These are phyloP conservation scores for Myrmecobius fasciatus DNA, from an alignment of 2,113 vertebrate genomes.

Conservation along the genomic window DNA sequence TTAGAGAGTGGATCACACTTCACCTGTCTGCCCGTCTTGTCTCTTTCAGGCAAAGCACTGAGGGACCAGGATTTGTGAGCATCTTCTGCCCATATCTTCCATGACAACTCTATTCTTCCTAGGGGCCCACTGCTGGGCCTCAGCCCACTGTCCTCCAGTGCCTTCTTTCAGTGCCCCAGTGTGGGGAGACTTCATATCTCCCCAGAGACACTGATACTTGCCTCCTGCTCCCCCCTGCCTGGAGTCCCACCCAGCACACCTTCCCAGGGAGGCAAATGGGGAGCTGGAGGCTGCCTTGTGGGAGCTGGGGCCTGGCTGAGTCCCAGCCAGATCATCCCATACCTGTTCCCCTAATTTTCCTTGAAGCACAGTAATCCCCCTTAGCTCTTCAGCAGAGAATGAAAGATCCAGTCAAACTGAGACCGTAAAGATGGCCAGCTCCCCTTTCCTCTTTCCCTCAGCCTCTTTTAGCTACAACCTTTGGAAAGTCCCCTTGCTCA, in stretches of 20 bases:
- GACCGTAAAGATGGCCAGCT: not conserved
- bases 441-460: not conserved
- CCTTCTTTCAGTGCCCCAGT: constrained; percentile 74
- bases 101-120: constrained; percentile 43
- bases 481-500: not conserved
- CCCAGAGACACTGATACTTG: constrained; percentile 58
- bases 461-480: constrained; percentile 17
- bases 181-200: constrained; percentile 58
- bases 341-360: constrained; percentile 43
- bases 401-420: not conserved
- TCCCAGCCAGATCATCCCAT: constrained; percentile 16
- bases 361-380: constrained; percentile 43
- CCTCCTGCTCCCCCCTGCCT: constrained; percentile 9
- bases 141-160: constrained; percentile 74
- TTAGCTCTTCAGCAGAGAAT: not conserved
- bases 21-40: not conserved
- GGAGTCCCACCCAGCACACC: constrained; percentile 18
- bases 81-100: constrained; percentile 46
- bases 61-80: constrained; percentile 54
- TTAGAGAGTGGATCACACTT: not conserved
- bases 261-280: constrained; percentile 24
- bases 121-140: not conserved
- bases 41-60: constrained; percentile 75
- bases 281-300: constrained; percentile 49
- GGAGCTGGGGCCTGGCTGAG: constrained; percentile 31